Evolutionary conservation across 1,140 invertebrate genomes (phyloP).

Genomic region (Sitobion miscanthi): DNA sequence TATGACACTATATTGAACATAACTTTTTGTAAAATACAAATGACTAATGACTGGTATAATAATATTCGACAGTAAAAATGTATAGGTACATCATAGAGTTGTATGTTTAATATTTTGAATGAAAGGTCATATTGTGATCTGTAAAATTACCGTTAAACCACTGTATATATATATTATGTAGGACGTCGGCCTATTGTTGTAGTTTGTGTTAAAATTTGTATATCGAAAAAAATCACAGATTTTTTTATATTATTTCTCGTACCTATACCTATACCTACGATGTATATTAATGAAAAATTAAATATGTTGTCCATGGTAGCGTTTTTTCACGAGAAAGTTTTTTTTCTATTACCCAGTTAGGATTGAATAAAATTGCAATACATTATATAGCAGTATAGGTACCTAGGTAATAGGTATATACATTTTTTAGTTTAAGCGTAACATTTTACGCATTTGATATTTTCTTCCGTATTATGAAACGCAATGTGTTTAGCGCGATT

Average conservation of each 20-base stretch:
- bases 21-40: background rate
- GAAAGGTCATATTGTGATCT: background rate
- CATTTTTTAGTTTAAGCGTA: conserved; percentile 5
- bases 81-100: background rate
- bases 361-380: background rate
- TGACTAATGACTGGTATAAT: background rate
- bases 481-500: background rate
- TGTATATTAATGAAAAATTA: background rate
- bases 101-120: background rate
- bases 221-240: background rate
- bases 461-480: conserved; percentile 11
- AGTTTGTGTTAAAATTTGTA: background rate
- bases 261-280: background rate
- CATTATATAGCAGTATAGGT: background rate
- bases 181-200: background rate
- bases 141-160: background rate
- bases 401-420: background rate
- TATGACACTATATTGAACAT: background rate
- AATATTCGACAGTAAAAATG: background rate
- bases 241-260: background rate
- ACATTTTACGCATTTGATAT: background rate
- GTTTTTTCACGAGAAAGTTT: background rate
- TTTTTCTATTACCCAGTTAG: background rate
- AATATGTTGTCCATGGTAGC: background rate
- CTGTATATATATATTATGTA: background rate